Conservation (phyloP, 2,888 invertebrate species). For the Torymus aiolomorphi region DNA sequence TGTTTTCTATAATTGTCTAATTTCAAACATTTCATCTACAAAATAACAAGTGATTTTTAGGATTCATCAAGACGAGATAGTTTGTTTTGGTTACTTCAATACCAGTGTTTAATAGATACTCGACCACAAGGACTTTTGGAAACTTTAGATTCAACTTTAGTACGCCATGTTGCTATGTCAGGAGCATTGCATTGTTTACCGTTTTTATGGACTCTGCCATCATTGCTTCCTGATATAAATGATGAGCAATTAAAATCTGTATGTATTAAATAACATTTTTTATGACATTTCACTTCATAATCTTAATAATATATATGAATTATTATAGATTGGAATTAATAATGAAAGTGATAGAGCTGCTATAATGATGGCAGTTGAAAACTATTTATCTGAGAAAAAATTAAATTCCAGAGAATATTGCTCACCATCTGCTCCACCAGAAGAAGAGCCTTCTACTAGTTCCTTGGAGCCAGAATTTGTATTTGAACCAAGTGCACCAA, state of each 20-base stretch:
- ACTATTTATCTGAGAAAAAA: constrained; percentile 76
- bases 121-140: constrained; percentile 83
- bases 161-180: constrained; percentile 83
- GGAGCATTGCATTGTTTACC: constrained; percentile 87
- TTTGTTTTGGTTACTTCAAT: constrained; percentile 86
- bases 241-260: constrained; percentile 78
- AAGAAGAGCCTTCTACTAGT: constrained; percentile 69
- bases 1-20: constrained; percentile 40
- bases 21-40: too few species aligned
- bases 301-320: constrained; percentile 3
- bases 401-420: constrained; percentile 61
- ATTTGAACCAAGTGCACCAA: constrained; percentile 69
- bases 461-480: constrained; percentile 59
- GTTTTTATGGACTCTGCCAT: constrained; percentile 79
- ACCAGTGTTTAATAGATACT: constrained; percentile 87
- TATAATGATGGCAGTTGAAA: constrained; percentile 81
- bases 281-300: not conserved
- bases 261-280: constrained; percentile 45
- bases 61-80: constrained; percentile 66
- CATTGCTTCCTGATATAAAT: constrained; percentile 77
- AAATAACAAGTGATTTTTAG: constrained; percentile 52
- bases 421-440: constrained; percentile 67
- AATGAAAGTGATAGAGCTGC: constrained; percentile 78
- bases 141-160: constrained; percentile 82
- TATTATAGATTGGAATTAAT: constrained; percentile 70